Conservation (phyloP, 2,797 vertebrate species). For the Clarias pachynema region DNA sequence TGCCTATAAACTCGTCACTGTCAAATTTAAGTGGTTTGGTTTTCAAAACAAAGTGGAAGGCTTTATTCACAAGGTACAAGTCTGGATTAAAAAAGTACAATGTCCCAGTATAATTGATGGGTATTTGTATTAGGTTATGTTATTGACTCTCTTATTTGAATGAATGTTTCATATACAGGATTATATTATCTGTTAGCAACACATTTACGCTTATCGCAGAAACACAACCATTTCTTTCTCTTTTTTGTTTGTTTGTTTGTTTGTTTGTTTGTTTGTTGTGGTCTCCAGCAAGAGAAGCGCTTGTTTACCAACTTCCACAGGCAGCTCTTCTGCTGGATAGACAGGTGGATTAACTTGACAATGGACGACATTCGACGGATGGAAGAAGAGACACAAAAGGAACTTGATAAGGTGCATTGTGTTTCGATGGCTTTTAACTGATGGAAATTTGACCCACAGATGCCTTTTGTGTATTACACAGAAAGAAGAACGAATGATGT, state of each 20-base stretch:
- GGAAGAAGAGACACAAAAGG: conserved; percentile 92
- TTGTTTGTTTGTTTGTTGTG: not conserved
- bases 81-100: not conserved
- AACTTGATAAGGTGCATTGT: conserved; percentile 86
- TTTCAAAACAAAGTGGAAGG: conserved; percentile 85
- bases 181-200: not conserved
- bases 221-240: not conserved
- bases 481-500: conserved; percentile 6
- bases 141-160: not conserved
- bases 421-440: conserved; percentile 31
- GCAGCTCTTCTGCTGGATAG: conserved; percentile 94
- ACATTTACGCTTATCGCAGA: not conserved
- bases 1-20: conserved; percentile 93
- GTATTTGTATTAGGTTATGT: not conserved
- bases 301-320: conserved; percentile 95
- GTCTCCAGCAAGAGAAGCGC: conserved; percentile 86
- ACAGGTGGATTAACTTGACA: conserved; percentile 89
- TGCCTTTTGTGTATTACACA: not conserved
- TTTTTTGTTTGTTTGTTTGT: not conserved
- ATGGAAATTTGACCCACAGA: conserved; percentile 3
- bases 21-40: conserved; percentile 89
- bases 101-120: not conserved
- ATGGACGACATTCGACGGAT: conserved; percentile 97
- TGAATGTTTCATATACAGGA: not conserved
- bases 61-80: conserved; percentile 86